These are phyloP conservation scores for Eilema griseolum DNA, from an alignment of 2,888 invertebrate species.

Conservation along the genomic window DNA sequence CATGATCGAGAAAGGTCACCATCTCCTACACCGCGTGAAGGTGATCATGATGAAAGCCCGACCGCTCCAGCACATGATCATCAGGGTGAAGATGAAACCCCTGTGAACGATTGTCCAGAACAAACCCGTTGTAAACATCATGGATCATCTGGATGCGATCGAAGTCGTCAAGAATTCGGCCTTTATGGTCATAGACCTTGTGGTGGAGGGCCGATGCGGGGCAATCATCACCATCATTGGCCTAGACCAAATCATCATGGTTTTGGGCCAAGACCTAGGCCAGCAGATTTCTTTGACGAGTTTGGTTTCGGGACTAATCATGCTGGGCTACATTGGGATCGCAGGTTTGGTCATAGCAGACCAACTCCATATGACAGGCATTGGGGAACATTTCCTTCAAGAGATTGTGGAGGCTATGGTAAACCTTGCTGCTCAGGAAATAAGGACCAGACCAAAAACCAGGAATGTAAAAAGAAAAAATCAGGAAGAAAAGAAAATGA, in stretches of 20 bases:
- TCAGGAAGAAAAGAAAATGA: conserved; percentile 25
- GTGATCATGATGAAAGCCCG: neutral
- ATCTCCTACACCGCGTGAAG: conserved; percentile 3
- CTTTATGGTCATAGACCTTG: neutral
- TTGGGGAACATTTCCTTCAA: conserved; percentile 2
- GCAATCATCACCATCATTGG: no score
- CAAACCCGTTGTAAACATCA: conserved; percentile 13
- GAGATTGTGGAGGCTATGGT: conserved; percentile 20
- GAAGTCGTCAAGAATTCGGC: conserved; percentile 7
- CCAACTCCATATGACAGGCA: conserved; percentile 15
- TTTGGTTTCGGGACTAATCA: conserved; percentile 7
- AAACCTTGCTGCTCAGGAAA: conserved; percentile 34
- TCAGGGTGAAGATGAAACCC: neutral
- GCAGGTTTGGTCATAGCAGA: conserved; percentile 6
- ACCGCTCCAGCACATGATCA: neutral
- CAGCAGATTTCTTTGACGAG: neutral
- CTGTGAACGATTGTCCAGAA: neutral
- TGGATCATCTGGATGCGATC: conserved; percentile 13
- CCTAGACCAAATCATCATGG: neutral
- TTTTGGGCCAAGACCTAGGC: conserved; percentile 1
- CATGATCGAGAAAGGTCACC: conserved; percentile 3
- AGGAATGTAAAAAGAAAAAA: neutral
- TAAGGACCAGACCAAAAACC: conserved; percentile 23
- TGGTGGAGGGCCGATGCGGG: no score
- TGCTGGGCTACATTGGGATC: conserved; percentile 5